phyloP scores from a whole-genome alignment of 2,888 invertebrate genomes.

The Hedychridium roseum region DNA sequence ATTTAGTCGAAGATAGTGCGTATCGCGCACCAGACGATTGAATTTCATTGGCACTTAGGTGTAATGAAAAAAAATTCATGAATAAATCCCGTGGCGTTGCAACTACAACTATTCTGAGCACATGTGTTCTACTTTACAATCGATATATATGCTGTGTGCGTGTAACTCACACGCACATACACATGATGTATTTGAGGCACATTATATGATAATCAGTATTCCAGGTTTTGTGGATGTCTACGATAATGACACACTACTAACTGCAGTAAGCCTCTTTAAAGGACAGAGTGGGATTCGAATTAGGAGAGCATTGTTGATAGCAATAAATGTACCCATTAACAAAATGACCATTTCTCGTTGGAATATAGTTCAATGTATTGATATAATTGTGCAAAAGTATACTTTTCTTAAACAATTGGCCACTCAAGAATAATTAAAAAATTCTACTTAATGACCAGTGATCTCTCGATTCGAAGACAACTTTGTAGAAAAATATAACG shows the following conservation, averaged over 20 bases:
- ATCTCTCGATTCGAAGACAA: constrained; percentile 25
- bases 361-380: constrained; percentile 19
- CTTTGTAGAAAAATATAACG: constrained; percentile 28
- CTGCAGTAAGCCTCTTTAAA: constrained; percentile 16
- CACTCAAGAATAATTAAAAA: too few species aligned
- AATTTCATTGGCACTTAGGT: constrained; percentile 5
- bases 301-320: constrained; percentile 10
- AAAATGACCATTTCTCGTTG: constrained; percentile 5
- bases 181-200: constrained; percentile 17
- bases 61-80: too few species aligned
- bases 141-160: constrained; percentile 9
- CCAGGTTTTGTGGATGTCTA: constrained; percentile 34
- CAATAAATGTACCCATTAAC: neutral
- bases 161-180: too few species aligned
- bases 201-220: constrained; percentile 47
- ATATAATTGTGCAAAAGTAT: too few species aligned
- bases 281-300: constrained; percentile 28
- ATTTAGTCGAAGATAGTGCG: constrained; percentile 13
- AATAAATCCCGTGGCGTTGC: constrained; percentile 1
- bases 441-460: too few species aligned
- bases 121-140: constrained; percentile 17
- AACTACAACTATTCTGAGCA: constrained; percentile 3
- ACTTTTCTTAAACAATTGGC: too few species aligned
- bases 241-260: constrained; percentile 21
- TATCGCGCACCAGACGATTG: constrained; percentile 15